Conservation (phyloP, 2,888 invertebrate species). For the Brenthis daphne region DNA sequence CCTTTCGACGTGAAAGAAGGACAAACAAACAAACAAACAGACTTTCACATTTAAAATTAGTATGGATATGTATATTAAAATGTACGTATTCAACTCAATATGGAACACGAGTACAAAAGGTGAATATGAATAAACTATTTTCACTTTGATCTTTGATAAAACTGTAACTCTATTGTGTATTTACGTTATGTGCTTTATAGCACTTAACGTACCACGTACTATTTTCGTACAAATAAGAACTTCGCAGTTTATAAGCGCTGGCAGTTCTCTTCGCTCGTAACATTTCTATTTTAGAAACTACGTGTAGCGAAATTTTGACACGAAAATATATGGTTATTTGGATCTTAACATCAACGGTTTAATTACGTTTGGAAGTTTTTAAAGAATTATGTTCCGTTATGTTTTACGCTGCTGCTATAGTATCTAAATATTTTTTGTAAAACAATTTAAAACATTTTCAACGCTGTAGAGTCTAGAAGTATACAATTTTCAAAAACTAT, state of each 20-base stretch:
- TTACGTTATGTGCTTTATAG: slow-evolving; percentile 23
- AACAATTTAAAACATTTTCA: too few relatives aligned
- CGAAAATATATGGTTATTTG: not conserved
- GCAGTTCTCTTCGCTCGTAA: slow-evolving; percentile 22
- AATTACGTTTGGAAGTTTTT: not conserved
- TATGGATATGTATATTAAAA: too few relatives aligned
- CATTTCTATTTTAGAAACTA: slow-evolving; percentile 25
- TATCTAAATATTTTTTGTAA: slow-evolving; percentile 1
- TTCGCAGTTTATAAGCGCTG: slow-evolving; percentile 21
- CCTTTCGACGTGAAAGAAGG: too few relatives aligned
- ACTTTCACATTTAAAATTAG: too few relatives aligned
- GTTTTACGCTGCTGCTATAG: not conserved
- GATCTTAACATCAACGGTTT: slow-evolving; percentile 5
- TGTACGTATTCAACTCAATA: too few relatives aligned
- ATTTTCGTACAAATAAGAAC: slow-evolving; percentile 30
- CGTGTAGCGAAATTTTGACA: slow-evolving; percentile 8
- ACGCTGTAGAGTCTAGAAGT: too few relatives aligned
- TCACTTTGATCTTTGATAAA: slow-evolving; percentile 5
- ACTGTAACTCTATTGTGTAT: slow-evolving; percentile 19
- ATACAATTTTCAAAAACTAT: too few relatives aligned
- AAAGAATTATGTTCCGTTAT: not conserved
- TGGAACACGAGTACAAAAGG: not conserved
- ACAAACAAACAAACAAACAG: too few relatives aligned
- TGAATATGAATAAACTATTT: not conserved
- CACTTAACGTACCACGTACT: slow-evolving; percentile 23